Base-by-base conservation (phyloP, 2,797 vertebrate species). In the Galago senegalensis region DNA sequence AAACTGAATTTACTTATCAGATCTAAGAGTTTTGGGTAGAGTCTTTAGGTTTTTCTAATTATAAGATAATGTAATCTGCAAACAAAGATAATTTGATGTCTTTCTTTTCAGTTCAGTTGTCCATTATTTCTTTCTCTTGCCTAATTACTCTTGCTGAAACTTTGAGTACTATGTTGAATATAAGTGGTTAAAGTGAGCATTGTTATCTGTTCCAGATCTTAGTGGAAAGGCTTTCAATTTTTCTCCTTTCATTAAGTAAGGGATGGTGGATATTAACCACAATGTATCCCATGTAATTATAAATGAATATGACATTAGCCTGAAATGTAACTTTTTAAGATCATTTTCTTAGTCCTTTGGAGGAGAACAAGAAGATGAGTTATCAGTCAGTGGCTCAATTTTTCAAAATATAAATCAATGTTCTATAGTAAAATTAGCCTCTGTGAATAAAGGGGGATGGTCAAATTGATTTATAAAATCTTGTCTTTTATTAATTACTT, bases 371-470 rank as follows among this genome's bases (percentile, higher is more conserved):
- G 14, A 53, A 87, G 46, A 91, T n/a, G 18, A 61, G 46, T 84
- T 7, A 1, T 72, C 21, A 43, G 23, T 77, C n/a, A 69, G 6
- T 65, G 53, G 11, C 21, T 87, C 25, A 60, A 17, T 87, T 76
- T 77, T 96, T 84, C 61, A 69, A 93, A 86, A 69, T 76, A 21
- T 29, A 95, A 93, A 83, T 63, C 46, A 77, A 43, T 63, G 69
- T 85, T 86, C 63, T 82, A 37, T 83, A 75, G 53, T 56, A 83
- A 91, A 96, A 81, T 79, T 84, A 37, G 16, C 27, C 34, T 89
- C 8, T 63, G 7, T 87, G 37, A 5, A 61, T 84, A 94, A 79
- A 89, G 16, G 49, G 7, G 65, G 8, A 2, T 89, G 29, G 49
- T 11, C 89, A 67, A 69, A 75, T 7, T 79, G 69, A 81, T 69